phyloP scores from a whole-genome alignment of 2,797 vertebrate species.

The Pangasius krempfi region DNA sequence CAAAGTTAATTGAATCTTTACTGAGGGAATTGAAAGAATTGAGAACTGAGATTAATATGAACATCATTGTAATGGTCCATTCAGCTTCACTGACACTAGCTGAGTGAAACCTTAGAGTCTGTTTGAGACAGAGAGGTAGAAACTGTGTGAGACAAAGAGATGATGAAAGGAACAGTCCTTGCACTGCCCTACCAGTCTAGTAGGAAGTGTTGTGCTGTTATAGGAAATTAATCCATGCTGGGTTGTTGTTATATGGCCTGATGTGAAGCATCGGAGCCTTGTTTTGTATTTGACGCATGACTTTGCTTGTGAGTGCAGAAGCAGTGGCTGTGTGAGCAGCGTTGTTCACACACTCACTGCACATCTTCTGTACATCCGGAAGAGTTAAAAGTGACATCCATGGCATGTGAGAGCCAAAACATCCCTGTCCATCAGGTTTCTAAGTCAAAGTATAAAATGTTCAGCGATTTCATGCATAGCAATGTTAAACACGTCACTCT shows the following conservation, averaged over 20 bases:
- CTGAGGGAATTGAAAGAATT: constrained; percentile 16
- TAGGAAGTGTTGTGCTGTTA: no score
- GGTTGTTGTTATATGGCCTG: background rate
- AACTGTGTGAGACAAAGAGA: no score
- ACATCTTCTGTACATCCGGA: background rate
- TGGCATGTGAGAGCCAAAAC: background rate
- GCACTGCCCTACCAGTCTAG: no score
- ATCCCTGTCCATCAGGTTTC: background rate
- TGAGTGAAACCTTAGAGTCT: constrained; percentile 4
- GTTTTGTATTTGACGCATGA: no score
- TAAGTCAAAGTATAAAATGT: background rate
- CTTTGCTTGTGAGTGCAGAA: no score
- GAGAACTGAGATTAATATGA: constrained; percentile 21
- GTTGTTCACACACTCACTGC: background rate
- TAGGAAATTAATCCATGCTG: no score
- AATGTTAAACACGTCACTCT: background rate
- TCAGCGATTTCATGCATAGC: background rate
- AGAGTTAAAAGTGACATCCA: background rate
- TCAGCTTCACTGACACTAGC: constrained; percentile 9
- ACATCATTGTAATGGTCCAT: background rate
- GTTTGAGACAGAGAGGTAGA: background rate
- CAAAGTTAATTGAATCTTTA: background rate
- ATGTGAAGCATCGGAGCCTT: no score
- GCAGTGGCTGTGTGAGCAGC: no score
- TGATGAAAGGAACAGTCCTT: no score